Evolutionary conservation across 2,888 invertebrate genomes (phyloP).

Genomic region (Acrocyrtus sp.): DNA sequence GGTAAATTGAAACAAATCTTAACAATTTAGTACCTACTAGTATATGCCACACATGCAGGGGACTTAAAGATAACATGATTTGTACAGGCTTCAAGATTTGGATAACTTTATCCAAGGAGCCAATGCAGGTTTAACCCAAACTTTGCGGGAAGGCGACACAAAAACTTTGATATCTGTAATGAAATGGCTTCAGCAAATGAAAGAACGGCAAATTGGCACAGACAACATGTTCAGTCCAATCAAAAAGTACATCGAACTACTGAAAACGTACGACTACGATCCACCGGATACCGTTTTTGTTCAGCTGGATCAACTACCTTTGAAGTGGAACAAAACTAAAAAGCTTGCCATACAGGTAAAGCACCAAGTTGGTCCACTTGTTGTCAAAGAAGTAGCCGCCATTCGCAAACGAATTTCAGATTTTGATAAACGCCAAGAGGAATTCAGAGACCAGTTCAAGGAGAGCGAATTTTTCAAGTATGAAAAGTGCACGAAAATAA

Average conservation of each 20-base stretch:
- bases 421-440: conserved; percentile 85
- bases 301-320: conserved; percentile 85
- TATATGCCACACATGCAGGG: no score
- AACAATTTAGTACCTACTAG: neutral
- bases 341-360: conserved; percentile 91
- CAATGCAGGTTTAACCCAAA: conserved; percentile 84
- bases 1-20: conserved; percentile 64
- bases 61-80: no score
- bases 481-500: conserved; percentile 39
- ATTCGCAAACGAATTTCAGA: conserved; percentile 86
- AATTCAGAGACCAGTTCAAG: conserved; percentile 87
- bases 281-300: conserved; percentile 96
- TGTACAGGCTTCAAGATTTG: conserved; percentile 76
- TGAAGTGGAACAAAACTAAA: conserved; percentile 95
- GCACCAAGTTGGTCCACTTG: conserved; percentile 93
- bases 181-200: conserved; percentile 91
- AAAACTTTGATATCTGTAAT: conserved; percentile 88
- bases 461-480: conserved; percentile 68
- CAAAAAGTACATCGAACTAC: conserved; percentile 89
- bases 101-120: conserved; percentile 89
- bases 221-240: conserved; percentile 97
- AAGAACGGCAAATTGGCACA: conserved; percentile 85
- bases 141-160: conserved; percentile 89
- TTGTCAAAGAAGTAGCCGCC: conserved; percentile 91
- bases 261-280: conserved; percentile 95